Evolutionary conservation across 1,140 invertebrate species (phyloP).

Genomic region (Drosophila mauritiana): DNA sequence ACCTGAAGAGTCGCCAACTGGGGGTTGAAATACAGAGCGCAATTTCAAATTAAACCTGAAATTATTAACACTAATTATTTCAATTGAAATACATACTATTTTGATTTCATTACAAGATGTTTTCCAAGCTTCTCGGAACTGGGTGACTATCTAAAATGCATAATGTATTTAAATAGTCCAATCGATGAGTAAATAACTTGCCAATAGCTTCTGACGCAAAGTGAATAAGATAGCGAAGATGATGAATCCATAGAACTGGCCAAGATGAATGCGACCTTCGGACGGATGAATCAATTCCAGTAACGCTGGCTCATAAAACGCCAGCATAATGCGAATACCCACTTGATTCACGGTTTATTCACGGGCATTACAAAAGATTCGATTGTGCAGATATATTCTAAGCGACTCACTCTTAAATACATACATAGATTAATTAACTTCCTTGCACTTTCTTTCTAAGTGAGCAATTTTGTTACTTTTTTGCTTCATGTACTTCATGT

Average conservation of each 20-base stretch:
- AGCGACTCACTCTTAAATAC: too few species aligned
- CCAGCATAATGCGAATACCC: conserved; percentile 24
- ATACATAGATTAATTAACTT: too few species aligned
- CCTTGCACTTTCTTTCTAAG: too few species aligned
- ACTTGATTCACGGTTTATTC: conserved; percentile 34
- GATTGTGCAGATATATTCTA: neutral
- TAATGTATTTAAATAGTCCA: neutral
- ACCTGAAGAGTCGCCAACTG: neutral
- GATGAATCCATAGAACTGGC: conserved; percentile 26
- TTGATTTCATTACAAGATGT: too few species aligned
- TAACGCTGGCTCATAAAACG: conserved; percentile 2
- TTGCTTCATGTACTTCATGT: neutral
- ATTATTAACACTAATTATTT: neutral
- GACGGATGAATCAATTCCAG: conserved; percentile 10
- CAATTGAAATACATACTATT: too few species aligned
- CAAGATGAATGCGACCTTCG: conserved; percentile 19
- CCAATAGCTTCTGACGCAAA: neutral
- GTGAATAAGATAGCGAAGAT: conserved; percentile 1
- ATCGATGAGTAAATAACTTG: neutral
- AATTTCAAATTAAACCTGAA: neutral
- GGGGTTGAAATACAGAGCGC: neutral
- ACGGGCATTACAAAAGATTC: neutral
- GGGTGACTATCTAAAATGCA: neutral
- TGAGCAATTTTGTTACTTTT: too few species aligned
- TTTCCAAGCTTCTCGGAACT: neutral